Evolutionary conservation across 2,113 vertebrate species (phyloP), one percentile per base, ranked within the genome.

Genomic region (Gallinago paraguaiae): DNA sequence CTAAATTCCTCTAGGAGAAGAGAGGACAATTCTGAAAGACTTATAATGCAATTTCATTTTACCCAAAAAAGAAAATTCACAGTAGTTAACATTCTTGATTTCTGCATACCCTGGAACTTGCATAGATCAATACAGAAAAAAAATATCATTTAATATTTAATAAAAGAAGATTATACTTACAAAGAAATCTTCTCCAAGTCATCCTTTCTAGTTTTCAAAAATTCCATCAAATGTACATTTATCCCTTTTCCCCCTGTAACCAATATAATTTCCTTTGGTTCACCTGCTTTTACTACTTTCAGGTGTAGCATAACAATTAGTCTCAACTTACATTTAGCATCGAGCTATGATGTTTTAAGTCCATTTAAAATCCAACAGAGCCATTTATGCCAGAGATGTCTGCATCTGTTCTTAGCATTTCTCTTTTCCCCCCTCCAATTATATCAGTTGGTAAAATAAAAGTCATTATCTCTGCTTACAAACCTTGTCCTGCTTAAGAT

Each of bases 391-490:
- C 79, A 60, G n/a, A 84, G 31, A 46, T 37, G 28, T 2, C 20
- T 41, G 24, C 2, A 2, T 70, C 74, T 51, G 4, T 4, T 17
- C 78, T 88, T 12, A 85, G 18, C 0, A 1, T 78, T 63, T 79
- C 24, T 75, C 64, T 16, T 17, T 18, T 2, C 8, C 5, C 1
- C 2, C 3, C 11, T 14, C 28, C 25, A 11, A 3, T 39, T 65
- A 11, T 16, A 45, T 35, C 9, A 24, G 5, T 19, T 69, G n/a
- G 9, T 48, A 3, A 37, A 48, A 65, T 33, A 54, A 41, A 67
- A 71, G 25, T 15, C 48, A 15, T 60, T 15, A 51, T 12, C 30
- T 56, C 50, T 78, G 37, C 74, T 46, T 65, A 43, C 13, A 81
- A 83, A 46, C 15, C 11, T 27, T 53, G 30, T 74, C 68, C 64